Base-by-base conservation (phyloP, 2,113 vertebrate genomes). In the Thalassarche chlororhynchos region DNA sequence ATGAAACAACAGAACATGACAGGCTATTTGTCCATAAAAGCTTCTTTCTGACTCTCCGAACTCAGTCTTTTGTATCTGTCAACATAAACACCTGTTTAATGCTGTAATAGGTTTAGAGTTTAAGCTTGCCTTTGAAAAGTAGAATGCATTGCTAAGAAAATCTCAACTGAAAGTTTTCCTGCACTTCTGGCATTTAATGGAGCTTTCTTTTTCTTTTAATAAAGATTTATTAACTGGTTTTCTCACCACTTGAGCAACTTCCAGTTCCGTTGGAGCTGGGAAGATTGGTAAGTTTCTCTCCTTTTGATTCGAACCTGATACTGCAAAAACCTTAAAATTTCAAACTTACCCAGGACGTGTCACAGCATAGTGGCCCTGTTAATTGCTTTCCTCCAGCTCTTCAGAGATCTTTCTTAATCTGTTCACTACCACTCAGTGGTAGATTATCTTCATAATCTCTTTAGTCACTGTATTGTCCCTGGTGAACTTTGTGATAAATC, bases 231-330 rank as follows among this genome's bases (percentile, higher is more conserved):
- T 97, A 99, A 99, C 98, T 99, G 99, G 99, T 99, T 99, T 98
- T 99, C 99, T 49, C 99, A 99, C 96, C 99, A 99, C 97, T 94
- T 99, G 97, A 99, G 99, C 98, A 99, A 99, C 98, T 99, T 99
- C 86, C 99, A 99, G 84, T 99, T 99, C 93, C 98, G 99, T 51
- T 99, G 99, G 99, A 99, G 99, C 97, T 99, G 99, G 99, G 99
- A 99, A 87, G 99, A 99, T 93, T 99, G 99, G 99, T 99, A 98
- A 98, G 99, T 97, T 84, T 77, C 47, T 92, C 3, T 84, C 14
- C 11, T 84, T 83, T 38, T 74, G 21, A 51, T 54, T 86, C 5
- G 2, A 58, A 60, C 19, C 19, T 61, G 47, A 23, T 87, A 49
- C 1, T 87, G 31, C 16, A 46, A 68, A 80, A 75, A 40, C 23